These are phyloP conservation scores for Pachypeltis micranthus DNA, from an alignment of 1,140 invertebrate genomes.

Conservation along the genomic window DNA sequence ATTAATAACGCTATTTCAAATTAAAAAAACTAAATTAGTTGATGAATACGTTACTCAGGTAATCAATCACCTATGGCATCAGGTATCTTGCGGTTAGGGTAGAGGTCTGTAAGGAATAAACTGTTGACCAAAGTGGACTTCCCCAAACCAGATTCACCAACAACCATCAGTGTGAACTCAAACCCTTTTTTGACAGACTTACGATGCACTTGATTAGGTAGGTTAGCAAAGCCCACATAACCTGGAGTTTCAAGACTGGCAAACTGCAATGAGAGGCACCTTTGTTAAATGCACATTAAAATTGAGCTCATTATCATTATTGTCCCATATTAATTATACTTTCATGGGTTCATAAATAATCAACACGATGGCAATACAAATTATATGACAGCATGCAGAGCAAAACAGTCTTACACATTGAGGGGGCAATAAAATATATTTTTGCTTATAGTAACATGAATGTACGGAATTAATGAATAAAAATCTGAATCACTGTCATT, in stretches of 20 bases:
- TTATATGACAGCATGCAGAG: not conserved
- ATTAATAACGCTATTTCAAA: no score
- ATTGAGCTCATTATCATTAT: not conserved
- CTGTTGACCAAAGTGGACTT: conserved; percentile 98
- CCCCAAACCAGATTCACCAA: conserved; percentile 91
- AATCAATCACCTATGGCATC: conserved; percentile 73
- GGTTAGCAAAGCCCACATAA: conserved; percentile 85
- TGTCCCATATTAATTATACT: not conserved
- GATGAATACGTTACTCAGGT: no score
- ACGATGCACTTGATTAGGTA: conserved; percentile 90
- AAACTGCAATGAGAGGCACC: conserved; percentile 46
- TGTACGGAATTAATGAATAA: not conserved
- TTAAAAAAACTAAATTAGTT: no score
- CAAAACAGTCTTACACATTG: not conserved
- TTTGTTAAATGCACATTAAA: not conserved
- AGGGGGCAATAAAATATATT: not conserved
- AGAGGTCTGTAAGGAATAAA: conserved; percentile 91
- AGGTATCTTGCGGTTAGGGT: conserved; percentile 75
- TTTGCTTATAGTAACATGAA: no score
- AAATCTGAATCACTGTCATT: no score
- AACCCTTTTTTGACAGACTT: conserved; percentile 97
- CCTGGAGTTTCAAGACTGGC: conserved; percentile 68
- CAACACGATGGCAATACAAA: not conserved
- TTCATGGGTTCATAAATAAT: no score
- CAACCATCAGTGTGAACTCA: conserved; percentile 96